Conservation (phyloP, 1,140 invertebrate genomes). For the Rhopalosiphum padi region DNA sequence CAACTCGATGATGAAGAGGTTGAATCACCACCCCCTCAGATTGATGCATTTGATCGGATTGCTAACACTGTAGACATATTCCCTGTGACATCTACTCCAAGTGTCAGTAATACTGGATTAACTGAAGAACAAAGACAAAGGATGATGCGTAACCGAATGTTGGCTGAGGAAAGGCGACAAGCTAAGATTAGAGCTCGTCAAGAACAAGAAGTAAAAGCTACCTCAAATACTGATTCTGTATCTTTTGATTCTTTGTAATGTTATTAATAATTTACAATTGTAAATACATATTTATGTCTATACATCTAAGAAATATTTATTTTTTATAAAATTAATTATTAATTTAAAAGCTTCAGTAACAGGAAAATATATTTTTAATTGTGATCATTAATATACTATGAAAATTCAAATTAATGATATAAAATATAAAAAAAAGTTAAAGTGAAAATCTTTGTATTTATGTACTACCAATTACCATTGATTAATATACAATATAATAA, state of each 20-base stretch:
- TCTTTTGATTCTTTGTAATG: background rate
- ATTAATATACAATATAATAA: too few relatives aligned
- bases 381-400: background rate
- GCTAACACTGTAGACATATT: conserved; percentile 39
- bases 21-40: background rate
- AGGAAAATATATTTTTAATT: background rate
- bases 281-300: background rate
- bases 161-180: conserved; percentile 60
- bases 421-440: too few relatives aligned
- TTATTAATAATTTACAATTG: background rate
- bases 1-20: background rate
- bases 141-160: conserved; percentile 60
- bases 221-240: background rate
- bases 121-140: conserved; percentile 61
- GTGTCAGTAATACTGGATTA: conserved; percentile 31
- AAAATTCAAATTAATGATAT: too few relatives aligned
- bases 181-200: conserved; percentile 57
- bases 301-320: background rate
- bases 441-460: too few relatives aligned
- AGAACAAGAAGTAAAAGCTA: conserved; percentile 49
- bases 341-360: background rate
- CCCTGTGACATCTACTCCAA: conserved; percentile 32
- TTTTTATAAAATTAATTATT: background rate
- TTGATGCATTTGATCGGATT: conserved; percentile 42
- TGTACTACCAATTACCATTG: too few relatives aligned